Base-by-base conservation (phyloP, 2,113 vertebrate genomes). In the Carlito syrichta region DNA sequence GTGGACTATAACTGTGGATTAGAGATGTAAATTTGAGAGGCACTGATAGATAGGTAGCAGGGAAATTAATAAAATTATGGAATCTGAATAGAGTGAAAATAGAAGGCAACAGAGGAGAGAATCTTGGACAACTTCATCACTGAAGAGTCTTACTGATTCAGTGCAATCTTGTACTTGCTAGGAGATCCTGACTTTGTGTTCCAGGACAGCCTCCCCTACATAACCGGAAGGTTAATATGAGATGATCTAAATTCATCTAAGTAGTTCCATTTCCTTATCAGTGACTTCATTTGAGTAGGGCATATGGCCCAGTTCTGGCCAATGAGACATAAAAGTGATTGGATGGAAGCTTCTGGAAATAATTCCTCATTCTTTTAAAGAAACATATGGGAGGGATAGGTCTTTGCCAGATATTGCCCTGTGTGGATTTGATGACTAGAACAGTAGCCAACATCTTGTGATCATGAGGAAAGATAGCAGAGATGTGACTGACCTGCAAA, bases 351-450 rank as follows among this genome's bases (percentile, higher is more conserved):
- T 48, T 94, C 48, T 94, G 74, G n/a, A 81, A 95, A 45, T 48
- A 58, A 73, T 87, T 90, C 66, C 23, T 95, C 38, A 77, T 60
- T 90, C 19, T 97, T 83, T 84, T 60, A 82, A 93, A 87, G 23
- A 86, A 35, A 79, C 6, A 48, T 40, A 63, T 71, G 19, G 22
- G 71, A 76, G 48, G 12, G 23, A n/a, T 25, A 56, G 40, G 27
- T 19, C 58, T 91, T 91, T 54, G 30, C 20, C 91, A 52, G 54
- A 83, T 63, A 74, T 12, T 89, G 12, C 8, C 81, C 6, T 88
- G n/a, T 88, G 48, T 91, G 45, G 38, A 38, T 54, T 5, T 10
- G 56, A 58, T 69, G 38, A 48, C 9, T 40, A 43, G 43, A 71
- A 32, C 1, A 12, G 14, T n/a, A 63, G 50, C 27, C 76, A 30